A percentile compares a stretch with the other conserved stretches of the same genome.
Evolutionary conservation across 2,113 vertebrate genomes (phyloP).

Genomic region (Dendrocopos noguchii): DNA sequence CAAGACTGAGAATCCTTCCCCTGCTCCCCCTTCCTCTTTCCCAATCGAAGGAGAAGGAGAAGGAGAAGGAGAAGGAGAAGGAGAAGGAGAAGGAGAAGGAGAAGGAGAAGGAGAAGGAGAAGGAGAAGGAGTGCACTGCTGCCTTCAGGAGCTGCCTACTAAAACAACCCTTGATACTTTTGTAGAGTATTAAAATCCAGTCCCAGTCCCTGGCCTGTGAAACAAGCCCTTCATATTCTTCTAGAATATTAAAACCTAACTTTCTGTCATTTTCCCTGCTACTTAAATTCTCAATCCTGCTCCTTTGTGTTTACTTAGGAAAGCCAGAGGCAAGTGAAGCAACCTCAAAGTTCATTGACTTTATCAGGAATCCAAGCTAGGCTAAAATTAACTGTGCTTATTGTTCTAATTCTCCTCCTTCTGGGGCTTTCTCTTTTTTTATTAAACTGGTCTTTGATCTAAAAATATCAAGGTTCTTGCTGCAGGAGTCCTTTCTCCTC

Average conservation of each 20-base stretch:
- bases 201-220: neutral
- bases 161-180: neutral
- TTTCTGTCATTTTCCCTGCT: conserved; percentile 1
- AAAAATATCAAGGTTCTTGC: neutral
- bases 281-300: neutral
- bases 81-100: too few relatives aligned
- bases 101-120: too few relatives aligned
- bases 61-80: too few relatives aligned
- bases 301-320: neutral
- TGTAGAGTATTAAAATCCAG: neutral
- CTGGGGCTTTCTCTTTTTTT: neutral
- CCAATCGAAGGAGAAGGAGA: too few relatives aligned
- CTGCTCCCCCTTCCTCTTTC: too few relatives aligned
- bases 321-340: neutral
- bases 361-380: neutral
- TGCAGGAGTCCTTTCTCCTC: neutral
- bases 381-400: conserved; percentile 19
- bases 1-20: too few relatives aligned
- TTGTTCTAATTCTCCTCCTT: conserved; percentile 25
- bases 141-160: neutral
- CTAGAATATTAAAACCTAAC: neutral
- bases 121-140: neutral
- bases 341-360: neutral
- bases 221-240: neutral
- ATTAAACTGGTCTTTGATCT: neutral